These are phyloP conservation scores for Drosophila testacea DNA, from an alignment of 2,888 invertebrate species.

Conservation along the genomic window DNA sequence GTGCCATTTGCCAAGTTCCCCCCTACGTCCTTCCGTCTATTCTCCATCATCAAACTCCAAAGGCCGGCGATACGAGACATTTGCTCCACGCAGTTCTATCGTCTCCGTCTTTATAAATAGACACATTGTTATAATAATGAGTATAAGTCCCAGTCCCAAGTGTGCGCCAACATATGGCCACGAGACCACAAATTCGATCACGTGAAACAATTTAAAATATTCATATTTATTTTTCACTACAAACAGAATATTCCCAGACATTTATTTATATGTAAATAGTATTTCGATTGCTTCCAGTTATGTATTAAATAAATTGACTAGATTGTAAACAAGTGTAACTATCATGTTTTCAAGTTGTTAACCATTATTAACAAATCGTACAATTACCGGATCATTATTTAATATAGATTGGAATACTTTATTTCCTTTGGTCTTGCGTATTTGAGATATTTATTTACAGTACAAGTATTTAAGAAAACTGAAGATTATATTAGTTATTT, in stretches of 20 bases:
- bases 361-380: constrained; percentile 7
- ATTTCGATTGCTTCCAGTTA: not conserved
- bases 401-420: constrained; percentile 2
- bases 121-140: constrained; percentile 47
- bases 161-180: constrained; percentile 69
- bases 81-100: constrained; percentile 35
- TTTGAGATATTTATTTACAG: not conserved
- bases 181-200: constrained; percentile 43
- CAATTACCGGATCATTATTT: constrained; percentile 10
- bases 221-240: not conserved
- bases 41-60: not conserved
- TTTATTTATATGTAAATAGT: constrained; percentile 34
- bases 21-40: not conserved
- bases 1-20: constrained; percentile 39
- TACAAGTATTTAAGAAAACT: not conserved
- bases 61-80: constrained; percentile 41
- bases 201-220: constrained; percentile 33
- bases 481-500: not conserved
- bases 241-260: constrained; percentile 8
- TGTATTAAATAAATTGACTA: not conserved
- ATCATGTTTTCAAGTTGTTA: constrained; percentile 16
- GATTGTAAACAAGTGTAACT: constrained; percentile 30
- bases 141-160: constrained; percentile 29
- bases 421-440: not conserved
- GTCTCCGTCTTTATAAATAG: constrained; percentile 47